phyloP scores from a whole-genome alignment of 2,888 invertebrate genomes.

The Nemotelus nigrinus region DNA sequence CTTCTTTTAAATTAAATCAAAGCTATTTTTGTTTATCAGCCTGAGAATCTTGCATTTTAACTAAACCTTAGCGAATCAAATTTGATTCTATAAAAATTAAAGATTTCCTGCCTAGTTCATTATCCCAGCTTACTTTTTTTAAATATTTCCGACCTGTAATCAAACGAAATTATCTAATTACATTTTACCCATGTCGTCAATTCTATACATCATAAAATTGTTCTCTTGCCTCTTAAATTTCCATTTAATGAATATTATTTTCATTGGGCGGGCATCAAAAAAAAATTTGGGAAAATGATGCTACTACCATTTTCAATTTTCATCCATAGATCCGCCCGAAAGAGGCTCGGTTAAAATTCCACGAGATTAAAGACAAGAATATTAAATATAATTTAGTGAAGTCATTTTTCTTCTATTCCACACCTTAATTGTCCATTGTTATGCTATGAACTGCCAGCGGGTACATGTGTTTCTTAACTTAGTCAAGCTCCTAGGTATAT shows the following conservation, averaged over 20 bases:
- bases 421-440: constrained; percentile 44
- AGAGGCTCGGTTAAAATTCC: background rate
- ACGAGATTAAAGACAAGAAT: constrained; percentile 23
- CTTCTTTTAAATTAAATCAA: no score
- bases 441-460: background rate
- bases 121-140: background rate
- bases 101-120: no score
- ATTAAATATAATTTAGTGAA: constrained; percentile 9
- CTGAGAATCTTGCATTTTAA: no score
- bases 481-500: background rate
- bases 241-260: no score
- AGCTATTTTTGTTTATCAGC: no score
- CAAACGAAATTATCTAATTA: constrained; percentile 28
- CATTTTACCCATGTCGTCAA: constrained; percentile 27
- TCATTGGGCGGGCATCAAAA: no score
- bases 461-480: constrained; percentile 13
- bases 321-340: background rate
- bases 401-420: constrained; percentile 22
- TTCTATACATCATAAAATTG: constrained; percentile 23
- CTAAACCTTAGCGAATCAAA: no score
- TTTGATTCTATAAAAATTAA: no score
- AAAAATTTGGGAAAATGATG: no score
- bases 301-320: background rate
- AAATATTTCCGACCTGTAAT: background rate
- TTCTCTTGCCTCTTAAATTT: background rate